Percentiles rank a stretch among this genome's conserved stretches.
Evolutionary conservation across 2,113 vertebrate genomes (phyloP).

Genomic region (Python bivittatus): DNA sequence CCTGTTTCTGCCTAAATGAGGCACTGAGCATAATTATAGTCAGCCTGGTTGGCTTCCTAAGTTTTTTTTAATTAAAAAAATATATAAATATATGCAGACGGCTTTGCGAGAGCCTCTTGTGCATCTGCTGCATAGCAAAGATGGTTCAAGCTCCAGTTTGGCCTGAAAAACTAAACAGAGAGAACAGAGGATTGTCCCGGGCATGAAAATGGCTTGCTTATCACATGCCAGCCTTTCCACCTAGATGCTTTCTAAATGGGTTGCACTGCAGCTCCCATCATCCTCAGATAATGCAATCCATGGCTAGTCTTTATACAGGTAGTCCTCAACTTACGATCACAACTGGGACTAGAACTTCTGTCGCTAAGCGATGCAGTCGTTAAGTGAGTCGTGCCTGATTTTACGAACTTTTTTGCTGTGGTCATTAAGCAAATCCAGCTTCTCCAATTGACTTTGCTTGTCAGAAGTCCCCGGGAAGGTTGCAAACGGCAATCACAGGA

Average conservation of each 20-base stretch:
- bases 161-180: background rate
- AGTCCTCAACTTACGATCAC: background rate
- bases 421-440: background rate
- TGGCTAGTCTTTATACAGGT: background rate
- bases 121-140: background rate
- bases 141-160: background rate
- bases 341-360: background rate
- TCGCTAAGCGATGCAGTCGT: background rate
- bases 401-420: background rate
- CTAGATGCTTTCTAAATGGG: background rate
- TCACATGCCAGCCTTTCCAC: background rate
- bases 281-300: background rate
- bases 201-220: background rate
- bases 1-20: constrained; percentile 14
- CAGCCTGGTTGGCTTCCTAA: background rate
- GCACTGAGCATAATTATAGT: background rate
- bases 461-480: too few species aligned
- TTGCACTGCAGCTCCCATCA: background rate
- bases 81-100: background rate
- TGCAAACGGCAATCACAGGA: background rate
- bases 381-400: background rate
- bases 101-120: background rate
- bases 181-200: background rate
- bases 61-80: background rate
- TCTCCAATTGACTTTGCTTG: background rate